Evolutionary conservation across 2,797 vertebrate species (phyloP), one percentile per base, ranked within the genome.

Genomic region (Phrynocephalus forsythii): DNA sequence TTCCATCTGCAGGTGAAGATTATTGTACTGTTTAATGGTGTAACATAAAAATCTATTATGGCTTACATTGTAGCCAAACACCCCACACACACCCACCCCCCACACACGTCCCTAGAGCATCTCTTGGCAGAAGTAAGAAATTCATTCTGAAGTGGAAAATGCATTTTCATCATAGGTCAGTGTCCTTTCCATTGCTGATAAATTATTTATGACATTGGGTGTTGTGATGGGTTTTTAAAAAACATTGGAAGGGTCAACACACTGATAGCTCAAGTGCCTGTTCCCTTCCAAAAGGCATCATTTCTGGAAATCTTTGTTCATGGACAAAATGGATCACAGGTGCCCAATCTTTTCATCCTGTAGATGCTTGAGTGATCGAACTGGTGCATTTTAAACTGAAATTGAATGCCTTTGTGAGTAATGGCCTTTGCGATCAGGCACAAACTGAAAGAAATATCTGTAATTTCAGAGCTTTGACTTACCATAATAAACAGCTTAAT

Each of bases 341-440:
- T 52, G 33, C 24, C 66, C 48, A 76, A 56, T 73, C 69, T 73
- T 10, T 28, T 68, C 33, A 83, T 79, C 52, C 52, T 8, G 83
- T 0, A 60, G 60, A 0, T 9, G 26, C 24, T n/a, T 72, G 38
- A 82, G 80, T 71, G 8, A 28, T 48, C 30, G 16, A 87, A 38
- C 11, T 16, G 44, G 6, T 82, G 9, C n/a, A 73, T 82, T 89
- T 89, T 69, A 48, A 50, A 22, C 2, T 84, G 63, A 56, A 16
- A 89, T 85, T 86, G 67, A 87, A 89, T 50, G 73, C 13, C 2
- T 86, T 86, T 68, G 87, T 77, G 28, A 86, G 69, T 63, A 90
- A 56, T 63, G 81, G 48, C 38, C 38, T 44, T 44, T 44, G 44
- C 81, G 83, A 33, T 69, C 72, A 15, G 10, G 24, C 16, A 48